Conservation (phyloP, 2,797 vertebrate genomes). For the Coregonus sp. region DNA sequence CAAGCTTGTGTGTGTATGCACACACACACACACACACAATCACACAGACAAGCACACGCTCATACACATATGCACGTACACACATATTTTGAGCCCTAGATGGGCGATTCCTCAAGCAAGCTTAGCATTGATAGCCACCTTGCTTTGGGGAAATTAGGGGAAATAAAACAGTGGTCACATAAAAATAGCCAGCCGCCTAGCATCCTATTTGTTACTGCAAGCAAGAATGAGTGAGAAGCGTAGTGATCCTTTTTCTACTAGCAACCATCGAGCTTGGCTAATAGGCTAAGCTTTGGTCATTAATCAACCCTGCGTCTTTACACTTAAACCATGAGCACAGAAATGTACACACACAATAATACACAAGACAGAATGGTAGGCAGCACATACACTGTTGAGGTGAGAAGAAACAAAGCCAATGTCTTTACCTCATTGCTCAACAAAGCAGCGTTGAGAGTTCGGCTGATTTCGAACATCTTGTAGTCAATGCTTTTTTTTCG, state of each 20-base stretch:
- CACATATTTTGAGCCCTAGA: slow-evolving; percentile 67
- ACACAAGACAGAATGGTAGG: slow-evolving; percentile 69
- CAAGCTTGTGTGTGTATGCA: slow-evolving; percentile 59
- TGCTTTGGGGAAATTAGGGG: slow-evolving; percentile 80
- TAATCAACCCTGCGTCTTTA: slow-evolving; percentile 56
- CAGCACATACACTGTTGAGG: slow-evolving; percentile 70
- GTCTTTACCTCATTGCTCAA: slow-evolving; percentile 99
- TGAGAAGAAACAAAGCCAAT: slow-evolving; percentile 66
- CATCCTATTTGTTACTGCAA: slow-evolving; percentile 58
- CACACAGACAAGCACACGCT: slow-evolving; percentile 70
- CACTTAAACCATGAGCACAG: slow-evolving; percentile 50
- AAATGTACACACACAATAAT: slow-evolving; percentile 34
- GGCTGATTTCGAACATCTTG: slow-evolving; percentile 99
- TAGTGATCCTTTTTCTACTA: slow-evolving; percentile 46
- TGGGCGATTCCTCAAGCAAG: slow-evolving; percentile 93
- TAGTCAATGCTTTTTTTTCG: slow-evolving; percentile 6
- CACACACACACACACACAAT: slow-evolving; percentile 35
- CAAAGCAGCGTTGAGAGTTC: slow-evolving; percentile 99
- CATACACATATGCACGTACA: slow-evolving; percentile 60
- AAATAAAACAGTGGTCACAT: slow-evolving; percentile 65
- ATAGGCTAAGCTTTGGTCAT: slow-evolving; percentile 60
- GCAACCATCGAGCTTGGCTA: slow-evolving; percentile 49
- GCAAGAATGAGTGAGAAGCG: slow-evolving; percentile 16
- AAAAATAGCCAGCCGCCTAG: slow-evolving; percentile 69
- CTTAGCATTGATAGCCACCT: slow-evolving; percentile 89